These are phyloP conservation scores for Amaurobius ferox DNA, from an alignment of 2,888 invertebrate species.

Conservation along the genomic window DNA sequence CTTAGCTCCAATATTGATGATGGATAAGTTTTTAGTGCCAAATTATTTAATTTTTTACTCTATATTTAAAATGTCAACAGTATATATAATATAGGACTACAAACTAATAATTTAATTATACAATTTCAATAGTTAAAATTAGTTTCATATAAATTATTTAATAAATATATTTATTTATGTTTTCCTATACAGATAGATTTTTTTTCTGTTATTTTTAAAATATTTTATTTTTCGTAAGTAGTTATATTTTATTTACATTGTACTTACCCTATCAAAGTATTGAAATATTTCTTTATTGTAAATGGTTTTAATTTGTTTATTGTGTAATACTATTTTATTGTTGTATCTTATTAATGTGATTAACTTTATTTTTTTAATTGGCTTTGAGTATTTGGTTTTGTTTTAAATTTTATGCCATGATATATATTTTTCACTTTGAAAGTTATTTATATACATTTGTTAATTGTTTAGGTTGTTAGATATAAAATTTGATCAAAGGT, in stretches of 20 bases:
- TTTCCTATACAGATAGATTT: too few species aligned
- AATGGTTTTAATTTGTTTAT: not conserved
- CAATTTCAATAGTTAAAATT: not conserved
- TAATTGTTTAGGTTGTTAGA: not conserved
- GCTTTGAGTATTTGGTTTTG: too few species aligned
- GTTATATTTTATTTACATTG: not conserved
- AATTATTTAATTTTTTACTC: not conserved
- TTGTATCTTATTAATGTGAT: not conserved
- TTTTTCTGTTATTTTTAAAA: not conserved
- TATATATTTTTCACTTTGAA: not conserved
- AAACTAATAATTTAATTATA: not conserved
- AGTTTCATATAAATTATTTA: too few species aligned
- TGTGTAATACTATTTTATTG: not conserved
- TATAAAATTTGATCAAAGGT: not conserved
- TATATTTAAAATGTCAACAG: not conserved
- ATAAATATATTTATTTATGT: too few species aligned
- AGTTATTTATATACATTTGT: not conserved
- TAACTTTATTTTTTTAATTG: too few species aligned
- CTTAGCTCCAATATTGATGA: constrained; percentile 45
- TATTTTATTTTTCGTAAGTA: not conserved
- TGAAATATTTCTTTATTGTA: not conserved
- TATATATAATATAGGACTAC: not conserved
- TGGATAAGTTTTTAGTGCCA: constrained; percentile 26
- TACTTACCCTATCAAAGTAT: not conserved
- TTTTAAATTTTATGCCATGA: not conserved